Conservation (phyloP, 2,113 vertebrate species). For the Dicrurus megarhynchus region DNA sequence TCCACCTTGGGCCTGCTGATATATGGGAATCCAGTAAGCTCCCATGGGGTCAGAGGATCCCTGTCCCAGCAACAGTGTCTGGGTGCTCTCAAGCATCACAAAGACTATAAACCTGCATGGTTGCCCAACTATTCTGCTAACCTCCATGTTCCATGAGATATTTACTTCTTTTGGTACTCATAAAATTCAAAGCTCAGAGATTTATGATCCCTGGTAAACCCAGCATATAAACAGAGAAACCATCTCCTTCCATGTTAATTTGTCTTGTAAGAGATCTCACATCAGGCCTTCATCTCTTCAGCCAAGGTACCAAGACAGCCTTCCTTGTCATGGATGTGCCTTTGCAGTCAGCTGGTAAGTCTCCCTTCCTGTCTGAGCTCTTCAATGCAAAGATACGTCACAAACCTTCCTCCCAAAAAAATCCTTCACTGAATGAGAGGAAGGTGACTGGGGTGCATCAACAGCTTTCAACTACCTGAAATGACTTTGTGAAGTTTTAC, state of each 20-base stretch:
- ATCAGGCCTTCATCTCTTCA: neutral
- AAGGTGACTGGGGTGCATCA: neutral
- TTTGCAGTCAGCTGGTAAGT: neutral
- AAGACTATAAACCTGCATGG: neutral
- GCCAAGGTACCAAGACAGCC: neutral
- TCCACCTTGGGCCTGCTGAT: neutral
- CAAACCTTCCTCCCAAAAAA: neutral
- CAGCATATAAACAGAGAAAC: neutral
- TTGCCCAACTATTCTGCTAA: neutral
- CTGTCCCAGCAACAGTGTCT: neutral
- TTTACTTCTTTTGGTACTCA: neutral
- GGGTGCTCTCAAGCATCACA: neutral
- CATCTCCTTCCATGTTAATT: neutral
- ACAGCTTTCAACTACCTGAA: slow-evolving; percentile 1
- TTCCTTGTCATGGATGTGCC: neutral
- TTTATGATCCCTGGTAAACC: neutral
- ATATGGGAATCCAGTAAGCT: neutral
- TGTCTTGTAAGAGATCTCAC: neutral
- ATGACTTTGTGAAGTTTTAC: neutral
- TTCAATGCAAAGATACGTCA: neutral
- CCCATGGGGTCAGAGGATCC: neutral
- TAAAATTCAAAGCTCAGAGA: neutral
- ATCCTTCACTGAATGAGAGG: neutral
- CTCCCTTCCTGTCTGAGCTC: neutral
- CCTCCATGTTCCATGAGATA: neutral